Conservation (phyloP, 2,113 vertebrate genomes). For the Neomonachus schauinslandi region DNA sequence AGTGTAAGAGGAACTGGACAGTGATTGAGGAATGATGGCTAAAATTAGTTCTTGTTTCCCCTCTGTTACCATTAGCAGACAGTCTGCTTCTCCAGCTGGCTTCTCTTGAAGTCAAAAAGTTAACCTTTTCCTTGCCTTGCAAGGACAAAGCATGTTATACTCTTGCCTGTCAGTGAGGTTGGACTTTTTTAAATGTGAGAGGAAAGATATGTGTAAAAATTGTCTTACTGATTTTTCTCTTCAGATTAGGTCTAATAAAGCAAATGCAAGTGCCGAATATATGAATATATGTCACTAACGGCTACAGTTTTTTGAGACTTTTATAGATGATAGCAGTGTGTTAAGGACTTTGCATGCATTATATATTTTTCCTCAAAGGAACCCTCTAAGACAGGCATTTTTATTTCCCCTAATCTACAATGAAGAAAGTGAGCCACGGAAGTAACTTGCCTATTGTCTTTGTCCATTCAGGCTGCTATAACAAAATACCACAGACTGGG, state of each 20-base stretch:
- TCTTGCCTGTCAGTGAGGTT: not conserved
- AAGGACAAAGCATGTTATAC: slow-evolving; percentile 22
- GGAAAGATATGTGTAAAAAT: slow-evolving; percentile 45
- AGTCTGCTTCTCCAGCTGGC: slow-evolving; percentile 73
- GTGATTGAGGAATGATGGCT: slow-evolving; percentile 69
- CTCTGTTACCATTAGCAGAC: slow-evolving; percentile 61
- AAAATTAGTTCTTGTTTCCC: slow-evolving; percentile 72
- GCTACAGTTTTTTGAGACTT: not conserved
- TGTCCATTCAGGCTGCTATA: not conserved
- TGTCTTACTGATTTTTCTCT: slow-evolving; percentile 17
- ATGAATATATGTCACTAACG: not conserved
- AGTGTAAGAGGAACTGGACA: slow-evolving; percentile 48
- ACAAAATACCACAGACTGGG: not conserved
- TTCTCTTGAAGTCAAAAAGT: slow-evolving; percentile 65
- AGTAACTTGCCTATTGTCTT: not conserved
- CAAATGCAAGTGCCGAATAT: slow-evolving; percentile 19
- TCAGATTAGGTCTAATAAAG: not conserved
- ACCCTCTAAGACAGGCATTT: not conserved
- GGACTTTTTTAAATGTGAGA: slow-evolving; percentile 22
- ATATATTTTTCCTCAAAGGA: not conserved
- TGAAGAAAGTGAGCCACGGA: not conserved
- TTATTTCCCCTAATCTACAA: not conserved
- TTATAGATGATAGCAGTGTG: not conserved
- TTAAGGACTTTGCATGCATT: not conserved
- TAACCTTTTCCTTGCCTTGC: slow-evolving; percentile 75